These are phyloP conservation scores for Drosophila kambysellisi DNA, from an alignment of 2,888 invertebrate species.

Conservation along the genomic window DNA sequence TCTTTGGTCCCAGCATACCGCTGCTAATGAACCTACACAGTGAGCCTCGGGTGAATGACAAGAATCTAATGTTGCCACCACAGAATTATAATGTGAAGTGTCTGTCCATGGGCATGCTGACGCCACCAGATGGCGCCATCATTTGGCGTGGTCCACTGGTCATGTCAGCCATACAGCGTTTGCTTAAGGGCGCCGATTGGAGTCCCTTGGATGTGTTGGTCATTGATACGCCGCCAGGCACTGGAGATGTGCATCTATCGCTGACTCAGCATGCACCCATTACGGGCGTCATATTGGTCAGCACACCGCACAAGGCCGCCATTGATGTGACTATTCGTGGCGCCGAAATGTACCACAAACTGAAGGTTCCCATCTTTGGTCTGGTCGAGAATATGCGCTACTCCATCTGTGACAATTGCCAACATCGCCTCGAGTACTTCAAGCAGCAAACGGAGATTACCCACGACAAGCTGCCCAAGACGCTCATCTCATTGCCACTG, in stretches of 20 bases:
- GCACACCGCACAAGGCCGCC: conserved; percentile 96
- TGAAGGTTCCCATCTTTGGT: conserved; percentile 94
- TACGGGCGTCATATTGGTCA: conserved; percentile 94
- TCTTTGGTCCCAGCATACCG: conserved; percentile 97
- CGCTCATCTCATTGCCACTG: conserved; percentile 87
- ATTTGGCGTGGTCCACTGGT: conserved; percentile 99
- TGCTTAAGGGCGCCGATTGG: conserved; percentile 95
- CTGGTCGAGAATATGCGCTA: conserved; percentile 96
- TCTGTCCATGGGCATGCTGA: conserved; percentile 97
- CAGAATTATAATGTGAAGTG: conserved; percentile 97
- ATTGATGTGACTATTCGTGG: conserved; percentile 94
- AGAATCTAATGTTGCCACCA: conserved; percentile 93
- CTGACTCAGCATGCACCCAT: conserved; percentile 95
- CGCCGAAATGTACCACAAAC: conserved; percentile 93
- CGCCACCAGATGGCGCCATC: conserved; percentile 93
- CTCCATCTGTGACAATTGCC: conserved; percentile 91
- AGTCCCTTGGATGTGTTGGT: conserved; percentile 94
- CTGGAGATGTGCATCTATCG: conserved; percentile 97
- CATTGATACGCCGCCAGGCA: conserved; percentile 98
- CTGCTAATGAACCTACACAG: conserved; percentile 97
- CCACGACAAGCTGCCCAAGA: conserved; percentile 85
- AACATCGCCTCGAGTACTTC: conserved; percentile 90
- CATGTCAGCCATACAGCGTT: conserved; percentile 95
- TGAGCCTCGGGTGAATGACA: conserved; percentile 91
- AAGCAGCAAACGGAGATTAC: conserved; percentile 84